Conservation (phyloP, 2,797 vertebrate species). For the Microchirus variegatus region DNA sequence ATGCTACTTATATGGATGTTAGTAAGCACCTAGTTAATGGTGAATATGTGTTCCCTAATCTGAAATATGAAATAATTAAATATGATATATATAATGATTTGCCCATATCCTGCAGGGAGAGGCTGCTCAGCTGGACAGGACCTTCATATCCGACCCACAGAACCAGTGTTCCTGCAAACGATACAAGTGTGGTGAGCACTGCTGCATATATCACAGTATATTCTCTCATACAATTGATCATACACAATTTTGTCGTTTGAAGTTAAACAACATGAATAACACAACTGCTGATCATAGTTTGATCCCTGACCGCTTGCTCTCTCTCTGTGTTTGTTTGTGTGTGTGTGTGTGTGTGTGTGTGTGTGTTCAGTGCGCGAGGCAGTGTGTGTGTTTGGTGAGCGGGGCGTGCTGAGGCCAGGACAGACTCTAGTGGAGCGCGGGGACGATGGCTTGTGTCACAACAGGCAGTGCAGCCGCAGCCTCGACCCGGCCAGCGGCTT, state of each 20-base stretch:
- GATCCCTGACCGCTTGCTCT: slow-evolving; percentile 19
- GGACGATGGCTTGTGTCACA: slow-evolving; percentile 84
- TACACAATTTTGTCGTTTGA: neutral
- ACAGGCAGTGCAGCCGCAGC: slow-evolving; percentile 85
- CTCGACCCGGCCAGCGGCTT: slow-evolving; percentile 87
- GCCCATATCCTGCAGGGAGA: slow-evolving; percentile 84
- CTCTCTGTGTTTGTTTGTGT: no score
- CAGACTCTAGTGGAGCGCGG: slow-evolving; percentile 90
- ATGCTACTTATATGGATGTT: no score
- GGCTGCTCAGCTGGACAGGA: slow-evolving; percentile 86
- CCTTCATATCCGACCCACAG: slow-evolving; percentile 82
- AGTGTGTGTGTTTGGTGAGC: slow-evolving; percentile 89
- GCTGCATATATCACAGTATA: no score
- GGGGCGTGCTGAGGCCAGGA: slow-evolving; percentile 88
- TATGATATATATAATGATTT: no score
- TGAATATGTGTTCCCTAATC: no score
- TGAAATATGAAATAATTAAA: no score
- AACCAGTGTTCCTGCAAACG: slow-evolving; percentile 90
- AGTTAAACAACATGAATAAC: neutral
- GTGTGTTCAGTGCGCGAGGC: slow-evolving; percentile 85
- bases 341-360: no score
- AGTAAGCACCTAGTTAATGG: no score
- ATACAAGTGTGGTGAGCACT: slow-evolving; percentile 88
- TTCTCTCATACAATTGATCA: neutral
- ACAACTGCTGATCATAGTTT: neutral